These are phyloP conservation scores for Diplosoma virens DNA, from an alignment of 23 tunicate species.

Conservation along the genomic window DNA sequence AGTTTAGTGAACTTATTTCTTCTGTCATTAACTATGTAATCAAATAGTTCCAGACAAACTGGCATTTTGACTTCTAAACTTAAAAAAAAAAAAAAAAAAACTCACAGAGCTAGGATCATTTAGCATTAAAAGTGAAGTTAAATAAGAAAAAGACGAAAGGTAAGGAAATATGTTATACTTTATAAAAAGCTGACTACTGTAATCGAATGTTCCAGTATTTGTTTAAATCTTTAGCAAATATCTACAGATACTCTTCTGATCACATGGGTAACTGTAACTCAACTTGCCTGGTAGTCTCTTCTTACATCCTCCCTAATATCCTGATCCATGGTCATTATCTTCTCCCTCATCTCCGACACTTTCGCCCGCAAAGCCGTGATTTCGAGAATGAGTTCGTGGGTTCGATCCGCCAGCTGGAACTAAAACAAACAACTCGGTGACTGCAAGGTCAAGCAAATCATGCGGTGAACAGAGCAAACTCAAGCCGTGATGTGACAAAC, in stretches of 20 bases:
- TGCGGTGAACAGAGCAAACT: background rate
- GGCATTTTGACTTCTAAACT: too few relatives aligned
- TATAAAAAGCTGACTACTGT: background rate
- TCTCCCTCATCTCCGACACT: constrained; percentile 60
- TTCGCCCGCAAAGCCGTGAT: constrained; percentile 86
- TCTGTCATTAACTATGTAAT: too few relatives aligned
- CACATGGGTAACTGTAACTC: too few relatives aligned
- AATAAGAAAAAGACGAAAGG: background rate
- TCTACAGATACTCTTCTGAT: too few relatives aligned
- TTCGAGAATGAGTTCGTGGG: constrained; percentile 85
- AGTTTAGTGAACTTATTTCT: too few relatives aligned
- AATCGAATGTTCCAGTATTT: background rate
- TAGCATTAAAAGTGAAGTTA: too few relatives aligned
- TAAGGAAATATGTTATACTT: background rate
- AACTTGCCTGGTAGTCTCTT: constrained; percentile 69
- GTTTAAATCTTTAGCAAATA: too few relatives aligned
- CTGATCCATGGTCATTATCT: constrained; percentile 53
- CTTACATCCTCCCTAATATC: constrained; percentile 67
- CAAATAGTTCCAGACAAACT: too few relatives aligned
- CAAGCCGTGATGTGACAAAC: background rate
- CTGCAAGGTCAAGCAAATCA: background rate
- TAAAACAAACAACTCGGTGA: background rate
- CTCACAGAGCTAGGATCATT: too few relatives aligned
- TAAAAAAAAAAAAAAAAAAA: too few relatives aligned
- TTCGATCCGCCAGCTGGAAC: constrained; percentile 93